These are phyloP conservation scores for Daktulosphaira vitifoliae DNA, from an alignment of 1,140 invertebrate species.

Conservation along the genomic window DNA sequence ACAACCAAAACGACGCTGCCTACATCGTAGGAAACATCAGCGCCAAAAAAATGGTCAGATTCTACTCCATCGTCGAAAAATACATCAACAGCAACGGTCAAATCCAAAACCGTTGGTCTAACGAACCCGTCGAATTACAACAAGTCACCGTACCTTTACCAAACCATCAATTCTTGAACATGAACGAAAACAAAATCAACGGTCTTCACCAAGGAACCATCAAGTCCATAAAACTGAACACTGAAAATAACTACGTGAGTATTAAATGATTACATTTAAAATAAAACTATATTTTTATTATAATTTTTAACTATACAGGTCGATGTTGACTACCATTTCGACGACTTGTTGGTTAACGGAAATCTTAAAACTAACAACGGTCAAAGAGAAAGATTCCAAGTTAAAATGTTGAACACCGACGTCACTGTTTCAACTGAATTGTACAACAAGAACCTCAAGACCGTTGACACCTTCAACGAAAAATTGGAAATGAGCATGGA, in stretches of 20 bases:
- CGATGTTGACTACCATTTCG: conserved; percentile 6
- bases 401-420: not conserved
- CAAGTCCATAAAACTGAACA: not conserved
- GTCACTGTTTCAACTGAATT: not conserved
- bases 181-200: not conserved
- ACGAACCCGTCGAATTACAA: not conserved
- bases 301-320: not conserved
- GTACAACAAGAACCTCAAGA: conserved; percentile 1
- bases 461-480: not conserved
- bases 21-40: not conserved
- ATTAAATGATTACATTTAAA: not conserved
- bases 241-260: conserved; percentile 9
- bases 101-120: not conserved
- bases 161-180: not conserved
- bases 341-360: not conserved
- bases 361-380: not conserved
- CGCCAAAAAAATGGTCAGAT: conserved; percentile 5
- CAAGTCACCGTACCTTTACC: not conserved
- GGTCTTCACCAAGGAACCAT: not conserved
- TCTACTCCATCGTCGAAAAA: not conserved
- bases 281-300: not conserved
- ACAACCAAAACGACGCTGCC: not conserved
- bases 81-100: not conserved
- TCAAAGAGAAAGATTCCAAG: not conserved
- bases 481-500: not conserved